Conservation (phyloP, 1,140 invertebrate genomes). For the Gryon sp. region DNA sequence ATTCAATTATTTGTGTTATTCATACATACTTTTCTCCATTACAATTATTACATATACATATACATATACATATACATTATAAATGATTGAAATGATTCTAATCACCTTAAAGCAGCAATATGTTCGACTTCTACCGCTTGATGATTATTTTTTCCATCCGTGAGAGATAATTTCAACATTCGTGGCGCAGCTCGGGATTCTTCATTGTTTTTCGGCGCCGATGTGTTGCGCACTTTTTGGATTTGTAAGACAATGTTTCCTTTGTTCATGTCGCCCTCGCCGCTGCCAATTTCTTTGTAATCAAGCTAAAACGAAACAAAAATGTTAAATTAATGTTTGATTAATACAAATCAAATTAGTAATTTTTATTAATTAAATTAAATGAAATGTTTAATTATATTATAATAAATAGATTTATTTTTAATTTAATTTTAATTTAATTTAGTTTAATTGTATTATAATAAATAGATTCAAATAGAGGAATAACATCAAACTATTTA, state of each 20-base stretch:
- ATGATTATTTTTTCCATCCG: constrained; percentile 89
- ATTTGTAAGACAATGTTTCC: constrained; percentile 91
- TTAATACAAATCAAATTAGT: too few relatives aligned
- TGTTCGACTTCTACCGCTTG: constrained; percentile 87
- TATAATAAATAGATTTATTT: too few relatives aligned
- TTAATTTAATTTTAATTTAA: too few relatives aligned
- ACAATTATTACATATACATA: too few relatives aligned
- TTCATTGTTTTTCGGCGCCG: constrained; percentile 94
- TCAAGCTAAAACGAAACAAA: constrained; percentile 83
- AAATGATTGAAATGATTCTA: constrained; percentile 4
- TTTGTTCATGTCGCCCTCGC: constrained; percentile 82
- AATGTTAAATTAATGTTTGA: constrained; percentile 37
- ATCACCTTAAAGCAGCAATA: constrained; percentile 83
- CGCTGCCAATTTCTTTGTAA: constrained; percentile 87
- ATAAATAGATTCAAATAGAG: too few relatives aligned
- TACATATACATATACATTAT: too few relatives aligned
- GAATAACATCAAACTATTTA: too few relatives aligned
- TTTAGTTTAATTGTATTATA: too few relatives aligned
- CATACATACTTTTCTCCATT: too few relatives aligned
- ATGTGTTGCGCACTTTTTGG: constrained; percentile 91
- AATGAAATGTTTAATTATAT: too few relatives aligned
- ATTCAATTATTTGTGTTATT: too few relatives aligned
- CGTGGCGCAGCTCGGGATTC: constrained; percentile 89
- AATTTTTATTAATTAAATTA: too few relatives aligned
- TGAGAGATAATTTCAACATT: constrained; percentile 90